phyloP scores from a whole-genome alignment of 2,113 vertebrate species.

The Hemibagrus wyckioides region DNA sequence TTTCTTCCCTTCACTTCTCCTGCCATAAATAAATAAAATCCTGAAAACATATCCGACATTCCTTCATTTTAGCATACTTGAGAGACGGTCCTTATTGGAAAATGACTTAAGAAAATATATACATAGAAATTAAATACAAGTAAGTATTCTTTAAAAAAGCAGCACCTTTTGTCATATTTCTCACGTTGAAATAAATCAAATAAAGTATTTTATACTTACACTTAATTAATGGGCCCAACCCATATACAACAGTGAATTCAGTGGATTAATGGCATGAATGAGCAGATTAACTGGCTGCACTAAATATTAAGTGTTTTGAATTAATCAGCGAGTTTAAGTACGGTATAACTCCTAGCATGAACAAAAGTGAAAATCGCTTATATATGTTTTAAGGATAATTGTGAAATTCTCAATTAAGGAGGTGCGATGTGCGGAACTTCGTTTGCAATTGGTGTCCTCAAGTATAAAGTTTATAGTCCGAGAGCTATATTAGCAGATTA shows the following conservation, averaged over 20 bases:
- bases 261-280: conserved; percentile 38
- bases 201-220: not conserved
- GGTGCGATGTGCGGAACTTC: not conserved
- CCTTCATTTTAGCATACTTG: not conserved
- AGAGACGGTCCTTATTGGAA: not conserved
- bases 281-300: conserved; percentile 41
- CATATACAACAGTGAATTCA: conserved; percentile 26
- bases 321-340: not conserved
- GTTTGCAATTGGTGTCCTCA: not conserved
- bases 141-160: not conserved
- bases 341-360: not conserved
- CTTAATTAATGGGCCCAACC: conserved; percentile 48
- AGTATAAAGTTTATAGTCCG: not conserved
- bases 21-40: not conserved
- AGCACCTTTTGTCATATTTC: not conserved
- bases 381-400: not conserved
- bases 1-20: not conserved
- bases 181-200: not conserved
- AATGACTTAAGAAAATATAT: not conserved
- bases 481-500: too few species aligned
- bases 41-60: not conserved
- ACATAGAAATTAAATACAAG: not conserved
- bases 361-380: not conserved
- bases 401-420: not conserved
- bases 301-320: not conserved